Conservation (phyloP, 2,888 invertebrate genomes). For the Frankliniella intonsa region DNA sequence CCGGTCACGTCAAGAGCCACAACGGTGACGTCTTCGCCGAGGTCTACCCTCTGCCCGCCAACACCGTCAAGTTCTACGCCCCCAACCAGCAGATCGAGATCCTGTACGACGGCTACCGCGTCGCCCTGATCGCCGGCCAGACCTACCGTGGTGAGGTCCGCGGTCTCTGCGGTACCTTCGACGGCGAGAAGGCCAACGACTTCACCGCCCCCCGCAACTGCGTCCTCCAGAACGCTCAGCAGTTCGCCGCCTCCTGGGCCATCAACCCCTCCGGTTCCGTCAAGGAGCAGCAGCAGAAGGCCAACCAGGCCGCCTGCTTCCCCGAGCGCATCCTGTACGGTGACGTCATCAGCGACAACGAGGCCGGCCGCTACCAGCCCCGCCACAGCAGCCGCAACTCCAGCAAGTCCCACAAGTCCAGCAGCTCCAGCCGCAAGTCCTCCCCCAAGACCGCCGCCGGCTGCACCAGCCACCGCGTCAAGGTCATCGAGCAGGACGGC, state of each 20-base stretch:
- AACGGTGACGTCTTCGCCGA: slow-evolving; percentile 44
- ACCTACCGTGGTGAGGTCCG: slow-evolving; percentile 54
- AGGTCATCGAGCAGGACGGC: slow-evolving; percentile 48
- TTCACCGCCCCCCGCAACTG: slow-evolving; percentile 56
- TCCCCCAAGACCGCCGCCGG: slow-evolving; percentile 29
- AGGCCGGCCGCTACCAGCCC: slow-evolving; percentile 22
- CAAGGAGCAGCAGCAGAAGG: slow-evolving; percentile 43
- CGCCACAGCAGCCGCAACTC: neutral
- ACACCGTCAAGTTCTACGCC: slow-evolving; percentile 53
- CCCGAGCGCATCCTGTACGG: slow-evolving; percentile 15
- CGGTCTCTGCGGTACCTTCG: slow-evolving; percentile 65
- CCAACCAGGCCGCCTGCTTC: slow-evolving; percentile 27
- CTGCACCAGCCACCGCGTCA: slow-evolving; percentile 39
- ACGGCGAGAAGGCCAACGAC: slow-evolving; percentile 56
- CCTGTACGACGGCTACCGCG: slow-evolving; percentile 57
- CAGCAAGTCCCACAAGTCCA: neutral
- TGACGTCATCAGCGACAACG: slow-evolving; percentile 22
- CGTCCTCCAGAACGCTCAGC: slow-evolving; percentile 50
- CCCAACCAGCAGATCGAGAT: slow-evolving; percentile 49
- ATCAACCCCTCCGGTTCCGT: slow-evolving; percentile 45
- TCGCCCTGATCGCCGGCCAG: slow-evolving; percentile 46
- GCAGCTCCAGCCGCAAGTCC: neutral
- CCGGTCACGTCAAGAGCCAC: slow-evolving; percentile 47
- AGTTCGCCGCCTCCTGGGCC: slow-evolving; percentile 57
- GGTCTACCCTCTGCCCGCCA: slow-evolving; percentile 50